Base-by-base conservation (phyloP, 2,888 invertebrate genomes). In the Drosophila subquinaria region DNA sequence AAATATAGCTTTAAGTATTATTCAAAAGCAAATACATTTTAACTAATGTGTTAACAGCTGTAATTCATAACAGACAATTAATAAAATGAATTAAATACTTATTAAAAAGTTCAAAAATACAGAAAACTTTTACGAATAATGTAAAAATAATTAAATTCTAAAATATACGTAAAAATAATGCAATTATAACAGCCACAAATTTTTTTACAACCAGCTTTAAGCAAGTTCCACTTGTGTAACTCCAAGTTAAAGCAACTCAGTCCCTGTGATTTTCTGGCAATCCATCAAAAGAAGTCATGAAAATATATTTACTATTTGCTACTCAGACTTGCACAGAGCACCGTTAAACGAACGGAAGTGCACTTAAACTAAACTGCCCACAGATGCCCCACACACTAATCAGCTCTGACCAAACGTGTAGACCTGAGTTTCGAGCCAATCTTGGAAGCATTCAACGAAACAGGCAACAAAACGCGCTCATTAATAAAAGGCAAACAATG, bases 271-370 rank as follows among this genome's bases (percentile, higher is more conserved):
- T 38, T 43, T 42, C 51, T 27, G 17, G 60, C 56, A 48, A 72
- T 72, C 11, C 60, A 38, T 63, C 45, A 66, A 35, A 60, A 20
- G 13, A 11, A 33, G 20, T n/a, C 52, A 13, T 47, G 27, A 40
- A 40, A 35, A 48, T 23, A n/a, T 23, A 55, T 55, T 52, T 57
- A 35, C 67, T 56, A 27, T 76, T 65, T 82, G 62, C 70, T 68
- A 85, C 86, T 73, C 77, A 88, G 59, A 75, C 67, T 73, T 27
- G 56, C 55, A 50, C 51, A 63, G 66, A 76, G 69, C 62, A 73
- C 88, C 72, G 84, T 88, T 84, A 71, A 65, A 36, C 55, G 70
- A 88, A 86, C 85, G 85, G 85, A 85, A 85, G 85, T 85, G 81
- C 84, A 78, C 78, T 88, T 73, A 52, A 81, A 63, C 88, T 73